Percentiles rank a stretch among this genome's conserved stretches.
Conservation (phyloP, 1,140 invertebrate species). For the Tetraneura akinire region DNA sequence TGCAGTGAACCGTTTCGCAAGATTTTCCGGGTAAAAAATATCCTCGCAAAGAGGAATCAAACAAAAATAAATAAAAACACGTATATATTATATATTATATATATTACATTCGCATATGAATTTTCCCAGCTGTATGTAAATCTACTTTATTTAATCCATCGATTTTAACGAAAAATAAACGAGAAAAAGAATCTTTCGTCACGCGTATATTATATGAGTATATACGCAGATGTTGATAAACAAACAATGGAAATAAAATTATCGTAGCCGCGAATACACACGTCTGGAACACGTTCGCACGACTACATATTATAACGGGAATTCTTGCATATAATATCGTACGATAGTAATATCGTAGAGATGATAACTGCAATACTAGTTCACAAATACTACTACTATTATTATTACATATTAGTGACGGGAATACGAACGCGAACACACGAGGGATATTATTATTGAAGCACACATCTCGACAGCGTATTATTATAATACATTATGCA, state of each 20-base stretch:
- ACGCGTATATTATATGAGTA: not conserved
- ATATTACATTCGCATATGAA: not conserved
- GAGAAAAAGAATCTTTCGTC: not conserved
- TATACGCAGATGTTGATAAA: not conserved
- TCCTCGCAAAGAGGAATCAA: too few species aligned
- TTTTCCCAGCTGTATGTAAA: not conserved
- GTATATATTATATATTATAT: not conserved
- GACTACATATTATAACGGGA: conserved; percentile 7
- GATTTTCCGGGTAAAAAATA: too few species aligned
- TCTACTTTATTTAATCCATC: not conserved
- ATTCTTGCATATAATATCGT: not conserved
- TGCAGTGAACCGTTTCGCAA: too few species aligned
- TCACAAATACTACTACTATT: too few species aligned
- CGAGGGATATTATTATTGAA: too few species aligned
- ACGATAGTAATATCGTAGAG: too few species aligned
- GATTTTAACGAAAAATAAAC: conserved; percentile 15
- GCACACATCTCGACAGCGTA: too few species aligned
- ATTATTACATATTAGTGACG: too few species aligned
- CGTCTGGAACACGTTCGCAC: conserved; percentile 11
- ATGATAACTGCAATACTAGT: too few species aligned
- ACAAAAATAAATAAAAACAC: too few species aligned
- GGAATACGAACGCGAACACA: not conserved
- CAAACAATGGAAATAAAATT: conserved; percentile 30
- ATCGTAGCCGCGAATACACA: not conserved
- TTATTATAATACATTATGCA: too few species aligned